Conservation (phyloP, 2,888 invertebrate species). For the Elaeidobius kamerunicus region DNA sequence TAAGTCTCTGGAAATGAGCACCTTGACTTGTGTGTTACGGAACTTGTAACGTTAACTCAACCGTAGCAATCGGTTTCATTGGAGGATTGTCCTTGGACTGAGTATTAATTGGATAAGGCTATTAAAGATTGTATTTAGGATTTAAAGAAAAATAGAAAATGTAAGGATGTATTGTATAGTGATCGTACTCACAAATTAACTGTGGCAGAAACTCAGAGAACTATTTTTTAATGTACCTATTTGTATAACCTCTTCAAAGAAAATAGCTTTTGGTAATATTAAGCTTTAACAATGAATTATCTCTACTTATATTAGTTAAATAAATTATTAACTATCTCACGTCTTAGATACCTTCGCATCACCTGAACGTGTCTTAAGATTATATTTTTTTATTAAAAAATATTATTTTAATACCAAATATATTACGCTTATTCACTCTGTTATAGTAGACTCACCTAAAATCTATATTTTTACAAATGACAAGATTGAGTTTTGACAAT, state of each 20-base stretch:
- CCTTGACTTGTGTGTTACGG: slow-evolving; percentile 26
- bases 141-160: slow-evolving; percentile 1
- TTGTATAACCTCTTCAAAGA: slow-evolving; percentile 15
- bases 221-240: slow-evolving; percentile 22
- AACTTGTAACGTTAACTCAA: slow-evolving; percentile 1
- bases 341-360: slow-evolving; percentile 36
- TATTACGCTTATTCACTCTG: slow-evolving; percentile 22
- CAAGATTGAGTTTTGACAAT: neutral
- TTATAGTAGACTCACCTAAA: slow-evolving; percentile 9
- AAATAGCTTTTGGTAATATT: slow-evolving; percentile 38
- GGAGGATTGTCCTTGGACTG: slow-evolving; percentile 15
- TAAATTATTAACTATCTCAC: slow-evolving; percentile 29
- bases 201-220: slow-evolving; percentile 26
- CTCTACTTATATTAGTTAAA: slow-evolving; percentile 17
- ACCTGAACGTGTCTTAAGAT: slow-evolving; percentile 43
- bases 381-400: slow-evolving; percentile 23
- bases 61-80: neutral
- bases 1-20: slow-evolving; percentile 49
- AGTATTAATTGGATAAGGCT: slow-evolving; percentile 11
- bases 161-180: slow-evolving; percentile 17
- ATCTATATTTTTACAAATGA: slow-evolving; percentile 13
- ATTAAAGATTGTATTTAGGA: slow-evolving; percentile 14
- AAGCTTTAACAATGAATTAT: slow-evolving; percentile 36
- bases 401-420: slow-evolving; percentile 23
- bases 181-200: slow-evolving; percentile 24